These are phyloP conservation scores for Calosoma granatense DNA, from an alignment of 1,140 invertebrate species.

Conservation along the genomic window DNA sequence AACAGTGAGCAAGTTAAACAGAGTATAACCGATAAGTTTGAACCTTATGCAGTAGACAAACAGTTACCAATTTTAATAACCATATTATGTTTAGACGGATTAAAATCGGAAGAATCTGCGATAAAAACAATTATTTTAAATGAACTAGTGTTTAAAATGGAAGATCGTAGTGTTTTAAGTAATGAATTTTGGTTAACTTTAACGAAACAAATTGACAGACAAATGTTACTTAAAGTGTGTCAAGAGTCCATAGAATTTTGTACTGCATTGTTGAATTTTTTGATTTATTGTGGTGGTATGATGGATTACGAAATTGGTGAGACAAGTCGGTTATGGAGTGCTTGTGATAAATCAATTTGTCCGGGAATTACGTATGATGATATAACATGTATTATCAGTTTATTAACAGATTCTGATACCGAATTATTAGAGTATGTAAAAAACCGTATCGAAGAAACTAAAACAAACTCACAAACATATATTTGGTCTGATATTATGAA, in stretches of 20 bases:
- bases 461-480: slow-evolving; percentile 18
- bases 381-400: slow-evolving; percentile 36
- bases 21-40: slow-evolving; percentile 29
- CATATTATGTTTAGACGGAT: slow-evolving; percentile 19
- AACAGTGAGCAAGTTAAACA: slow-evolving; percentile 26
- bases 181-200: slow-evolving; percentile 38
- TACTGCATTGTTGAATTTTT: slow-evolving; percentile 39
- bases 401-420: slow-evolving; percentile 25
- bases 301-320: slow-evolving; percentile 25
- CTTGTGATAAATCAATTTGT: slow-evolving; percentile 29
- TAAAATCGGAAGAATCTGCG: slow-evolving; percentile 25
- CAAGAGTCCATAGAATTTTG: slow-evolving; percentile 36
- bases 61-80: slow-evolving; percentile 22
- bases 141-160: slow-evolving; percentile 35
- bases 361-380: slow-evolving; percentile 40
- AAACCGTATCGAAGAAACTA: slow-evolving; percentile 17
- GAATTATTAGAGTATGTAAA: slow-evolving; percentile 13
- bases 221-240: slow-evolving; percentile 36
- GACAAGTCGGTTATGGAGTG: slow-evolving; percentile 33
- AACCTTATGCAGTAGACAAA: slow-evolving; percentile 27
- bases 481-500: slow-evolving; percentile 20
- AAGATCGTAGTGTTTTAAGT: slow-evolving; percentile 30
- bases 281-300: slow-evolving; percentile 44
- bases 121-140: slow-evolving; percentile 37
- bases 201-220: slow-evolving; percentile 34